A percentile compares a stretch with the other conserved stretches of the same genome.
phyloP scores from a whole-genome alignment of 2,113 vertebrate species.

The Xiphophorus couchianus region DNA sequence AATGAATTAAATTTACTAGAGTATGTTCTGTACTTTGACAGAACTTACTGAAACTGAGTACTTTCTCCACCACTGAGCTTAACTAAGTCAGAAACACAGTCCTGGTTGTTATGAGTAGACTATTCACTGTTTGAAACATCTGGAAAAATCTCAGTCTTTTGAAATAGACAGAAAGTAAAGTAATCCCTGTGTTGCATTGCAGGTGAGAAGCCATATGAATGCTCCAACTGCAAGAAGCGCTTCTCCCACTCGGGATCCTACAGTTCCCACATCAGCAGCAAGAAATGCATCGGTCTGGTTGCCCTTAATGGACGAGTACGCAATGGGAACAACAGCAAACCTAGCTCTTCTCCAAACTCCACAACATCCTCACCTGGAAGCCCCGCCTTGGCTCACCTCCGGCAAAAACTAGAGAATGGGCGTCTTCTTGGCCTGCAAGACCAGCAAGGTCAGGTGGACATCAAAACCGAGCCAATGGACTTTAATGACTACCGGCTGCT shows the following conservation, averaged over 20 bases:
- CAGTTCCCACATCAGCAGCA: slow-evolving; percentile 99
- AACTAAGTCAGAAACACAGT: neutral
- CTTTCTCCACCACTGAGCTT: neutral
- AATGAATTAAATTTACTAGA: neutral
- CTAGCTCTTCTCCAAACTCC: slow-evolving; percentile 93
- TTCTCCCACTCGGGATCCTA: slow-evolving; percentile 98
- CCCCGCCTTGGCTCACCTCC: slow-evolving; percentile 90
- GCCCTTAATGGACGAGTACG: slow-evolving; percentile 91
- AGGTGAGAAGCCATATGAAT: slow-evolving; percentile 99
- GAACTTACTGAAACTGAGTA: too few relatives aligned
- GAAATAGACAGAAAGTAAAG: neutral
- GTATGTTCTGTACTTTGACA: too few relatives aligned
- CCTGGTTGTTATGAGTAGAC: neutral
- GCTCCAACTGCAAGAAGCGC: slow-evolving; percentile 98
- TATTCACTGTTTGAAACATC: neutral
- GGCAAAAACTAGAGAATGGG: slow-evolving; percentile 94
- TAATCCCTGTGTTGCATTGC: slow-evolving; percentile 9
- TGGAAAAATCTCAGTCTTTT: neutral
- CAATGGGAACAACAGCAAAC: slow-evolving; percentile 80
- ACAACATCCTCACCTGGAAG: slow-evolving; percentile 93
- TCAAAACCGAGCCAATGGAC: slow-evolving; percentile 94
- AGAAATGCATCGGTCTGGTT: slow-evolving; percentile 95
- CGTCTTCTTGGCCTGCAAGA: slow-evolving; percentile 87
- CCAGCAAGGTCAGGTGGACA: slow-evolving; percentile 87
- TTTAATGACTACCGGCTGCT: slow-evolving; percentile 93